These are phyloP conservation scores for Echinops telfairi DNA, from an alignment of 2,113 vertebrate species.

Conservation along the genomic window DNA sequence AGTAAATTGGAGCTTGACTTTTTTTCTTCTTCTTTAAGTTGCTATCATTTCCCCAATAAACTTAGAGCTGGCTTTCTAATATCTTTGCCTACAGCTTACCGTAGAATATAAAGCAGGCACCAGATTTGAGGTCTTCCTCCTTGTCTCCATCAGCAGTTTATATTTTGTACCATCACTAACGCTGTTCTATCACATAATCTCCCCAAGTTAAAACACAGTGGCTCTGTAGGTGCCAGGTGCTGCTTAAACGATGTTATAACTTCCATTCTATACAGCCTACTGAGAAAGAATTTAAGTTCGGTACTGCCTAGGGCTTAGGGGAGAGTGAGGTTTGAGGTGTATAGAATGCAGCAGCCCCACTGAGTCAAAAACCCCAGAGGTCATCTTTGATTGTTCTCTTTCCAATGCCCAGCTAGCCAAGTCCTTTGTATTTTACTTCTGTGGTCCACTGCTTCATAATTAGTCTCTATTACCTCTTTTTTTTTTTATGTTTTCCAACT, in stretches of 20 bases:
- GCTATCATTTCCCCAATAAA: background rate
- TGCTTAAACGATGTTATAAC: background rate
- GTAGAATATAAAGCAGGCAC: background rate
- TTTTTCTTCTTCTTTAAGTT: background rate
- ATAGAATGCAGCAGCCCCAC: background rate
- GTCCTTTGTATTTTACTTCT: background rate
- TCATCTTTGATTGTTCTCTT: background rate
- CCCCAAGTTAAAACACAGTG: slow-evolving; percentile 33
- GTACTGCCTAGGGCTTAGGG: background rate
- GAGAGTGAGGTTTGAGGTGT: background rate
- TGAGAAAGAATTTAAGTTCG: background rate
- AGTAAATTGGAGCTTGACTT: background rate
- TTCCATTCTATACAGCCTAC: background rate
- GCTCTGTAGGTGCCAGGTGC: background rate
- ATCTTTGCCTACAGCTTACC: background rate
- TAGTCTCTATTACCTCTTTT: background rate
- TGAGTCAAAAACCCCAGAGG: background rate
- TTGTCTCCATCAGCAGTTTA: background rate
- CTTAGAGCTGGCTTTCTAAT: background rate
- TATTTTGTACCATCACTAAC: background rate
- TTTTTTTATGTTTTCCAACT: too few species aligned
- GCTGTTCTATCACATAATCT: background rate
- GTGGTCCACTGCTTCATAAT: background rate
- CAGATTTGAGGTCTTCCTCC: background rate
- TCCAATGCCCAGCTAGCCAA: background rate